A percentile compares a stretch with the other conserved stretches of the same genome.
Conservation (phyloP, 1,140 invertebrate species). For the Drosophila busckii region DNA sequence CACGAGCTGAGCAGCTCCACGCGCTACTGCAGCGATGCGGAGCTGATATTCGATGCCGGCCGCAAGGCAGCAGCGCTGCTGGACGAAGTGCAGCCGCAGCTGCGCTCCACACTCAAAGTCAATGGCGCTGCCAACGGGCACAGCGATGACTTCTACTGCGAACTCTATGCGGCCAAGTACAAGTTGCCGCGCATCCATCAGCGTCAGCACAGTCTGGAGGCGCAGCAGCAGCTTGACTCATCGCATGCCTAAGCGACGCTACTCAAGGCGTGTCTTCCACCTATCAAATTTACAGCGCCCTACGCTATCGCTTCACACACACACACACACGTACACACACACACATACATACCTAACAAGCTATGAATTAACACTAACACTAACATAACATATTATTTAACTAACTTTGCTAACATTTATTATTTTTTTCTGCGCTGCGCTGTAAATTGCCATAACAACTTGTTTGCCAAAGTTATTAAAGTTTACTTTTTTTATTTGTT, state of each 20-base stretch:
- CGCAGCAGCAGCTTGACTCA: too few species aligned
- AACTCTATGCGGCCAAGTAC: conserved; percentile 58
- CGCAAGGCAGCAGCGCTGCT: conserved; percentile 61
- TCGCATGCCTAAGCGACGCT: conserved; percentile 33
- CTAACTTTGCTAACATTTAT: background rate
- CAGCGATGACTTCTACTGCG: conserved; percentile 55
- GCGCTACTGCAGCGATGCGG: conserved; percentile 51
- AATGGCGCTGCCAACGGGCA: conserved; percentile 30
- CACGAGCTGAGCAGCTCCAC: conserved; percentile 50
- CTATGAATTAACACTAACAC: too few species aligned
- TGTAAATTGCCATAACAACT: conserved; percentile 51
- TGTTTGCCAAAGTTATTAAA: conserved; percentile 48
- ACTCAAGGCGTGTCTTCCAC: too few species aligned
- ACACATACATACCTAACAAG: too few species aligned
- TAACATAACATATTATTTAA: conserved; percentile 12
- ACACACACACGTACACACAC: too few species aligned
- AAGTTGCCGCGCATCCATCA: conserved; percentile 46
- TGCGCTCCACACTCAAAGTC: conserved; percentile 50
- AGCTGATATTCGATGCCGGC: conserved; percentile 56
- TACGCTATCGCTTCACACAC: too few species aligned
- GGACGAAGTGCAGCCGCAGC: conserved; percentile 60
- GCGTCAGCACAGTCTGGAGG: conserved; percentile 54
- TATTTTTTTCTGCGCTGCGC: conserved; percentile 1
- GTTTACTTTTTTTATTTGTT: conserved; percentile 28
- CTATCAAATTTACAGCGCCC: too few species aligned